Percentiles rank a stretch among this genome's conserved stretches.
Conservation (phyloP, 64 coral and sea anemone species). For the Pachyseris speciosa region DNA sequence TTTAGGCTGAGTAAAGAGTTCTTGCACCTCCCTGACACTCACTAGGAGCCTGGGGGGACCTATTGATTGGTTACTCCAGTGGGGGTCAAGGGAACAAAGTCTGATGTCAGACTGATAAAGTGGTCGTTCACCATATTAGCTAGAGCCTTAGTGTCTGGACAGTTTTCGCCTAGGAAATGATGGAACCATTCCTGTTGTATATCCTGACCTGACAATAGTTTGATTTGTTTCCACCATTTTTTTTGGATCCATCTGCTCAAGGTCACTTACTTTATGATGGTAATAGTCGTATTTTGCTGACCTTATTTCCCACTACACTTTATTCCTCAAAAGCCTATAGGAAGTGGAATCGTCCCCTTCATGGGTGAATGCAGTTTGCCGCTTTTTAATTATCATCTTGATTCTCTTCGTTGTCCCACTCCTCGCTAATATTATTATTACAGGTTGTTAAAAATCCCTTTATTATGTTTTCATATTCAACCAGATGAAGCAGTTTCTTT, state of each 20-base stretch:
- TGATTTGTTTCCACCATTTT: conserved; percentile 63
- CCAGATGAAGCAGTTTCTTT: no score
- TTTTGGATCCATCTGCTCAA: conserved; percentile 26
- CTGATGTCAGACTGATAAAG: background rate
- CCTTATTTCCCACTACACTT: no score
- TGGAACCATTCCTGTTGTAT: conserved; percentile 33
- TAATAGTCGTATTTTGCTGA: no score
- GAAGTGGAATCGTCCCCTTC: no score
- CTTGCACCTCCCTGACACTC: background rate
- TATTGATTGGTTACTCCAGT: background rate
- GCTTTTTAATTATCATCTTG: no score
- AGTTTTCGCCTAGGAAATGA: conserved; percentile 28
- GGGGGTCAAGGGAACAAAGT: background rate
- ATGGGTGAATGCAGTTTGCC: no score
- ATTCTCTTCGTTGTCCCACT: no score
- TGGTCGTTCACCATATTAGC: conserved; percentile 19
- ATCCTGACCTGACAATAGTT: background rate
- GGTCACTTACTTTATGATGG: conserved; percentile 67
- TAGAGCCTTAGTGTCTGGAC: conserved; percentile 16
- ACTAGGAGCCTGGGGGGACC: background rate
- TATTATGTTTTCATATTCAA: no score
- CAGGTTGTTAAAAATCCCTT: no score
- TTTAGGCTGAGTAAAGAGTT: background rate
- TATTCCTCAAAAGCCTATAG: no score
- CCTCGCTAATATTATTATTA: no score